These are phyloP conservation scores for Ceyx erithaca DNA, from an alignment of 2,797 vertebrate genomes.

Conservation along the genomic window DNA sequence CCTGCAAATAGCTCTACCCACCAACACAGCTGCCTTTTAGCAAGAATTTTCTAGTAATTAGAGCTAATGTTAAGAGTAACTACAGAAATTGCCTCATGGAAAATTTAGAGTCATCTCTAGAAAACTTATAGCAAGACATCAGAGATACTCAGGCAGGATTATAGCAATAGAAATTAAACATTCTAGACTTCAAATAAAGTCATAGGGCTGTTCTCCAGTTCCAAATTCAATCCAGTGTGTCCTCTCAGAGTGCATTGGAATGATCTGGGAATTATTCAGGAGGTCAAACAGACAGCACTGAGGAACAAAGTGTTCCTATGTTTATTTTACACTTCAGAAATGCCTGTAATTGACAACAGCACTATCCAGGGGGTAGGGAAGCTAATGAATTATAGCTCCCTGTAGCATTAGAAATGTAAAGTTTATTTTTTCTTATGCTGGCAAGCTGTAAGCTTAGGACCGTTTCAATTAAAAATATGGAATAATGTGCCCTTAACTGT, in stretches of 20 bases:
- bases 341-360: not conserved
- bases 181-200: not conserved
- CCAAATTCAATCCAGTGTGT: not conserved
- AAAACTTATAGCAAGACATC: not conserved
- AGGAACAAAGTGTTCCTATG: not conserved
- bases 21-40: not conserved
- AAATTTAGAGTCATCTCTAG: not conserved
- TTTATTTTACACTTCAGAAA: conserved; percentile 30
- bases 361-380: not conserved
- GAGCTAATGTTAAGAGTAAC: not conserved
- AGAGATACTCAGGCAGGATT: not conserved
- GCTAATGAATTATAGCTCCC: not conserved
- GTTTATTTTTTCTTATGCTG: not conserved
- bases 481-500: not conserved
- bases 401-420: not conserved
- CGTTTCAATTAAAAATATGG: conserved; percentile 20
- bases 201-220: not conserved
- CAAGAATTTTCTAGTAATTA: not conserved
- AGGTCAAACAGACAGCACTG: not conserved
- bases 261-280: not conserved
- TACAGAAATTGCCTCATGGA: not conserved
- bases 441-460: not conserved
- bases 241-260: not conserved
- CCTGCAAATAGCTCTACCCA: not conserved
- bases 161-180: not conserved